These are phyloP conservation scores for Hyphantria cunea DNA, from an alignment of 1,140 invertebrate genomes.

Conservation along the genomic window DNA sequence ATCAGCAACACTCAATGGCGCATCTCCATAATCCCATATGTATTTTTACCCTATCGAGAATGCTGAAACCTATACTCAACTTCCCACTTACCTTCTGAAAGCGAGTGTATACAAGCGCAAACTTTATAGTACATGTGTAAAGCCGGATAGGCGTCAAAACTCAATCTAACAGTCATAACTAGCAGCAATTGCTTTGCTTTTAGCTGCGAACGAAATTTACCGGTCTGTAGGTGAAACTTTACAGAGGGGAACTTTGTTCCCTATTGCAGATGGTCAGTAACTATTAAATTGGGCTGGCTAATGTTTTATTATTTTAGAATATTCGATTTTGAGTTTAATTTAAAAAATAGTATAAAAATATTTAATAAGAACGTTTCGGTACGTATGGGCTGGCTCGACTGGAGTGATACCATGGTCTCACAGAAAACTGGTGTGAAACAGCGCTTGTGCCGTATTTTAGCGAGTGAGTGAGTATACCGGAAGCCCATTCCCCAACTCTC, in stretches of 20 bases:
- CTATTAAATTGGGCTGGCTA: slow-evolving; percentile 39
- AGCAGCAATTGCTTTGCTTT: slow-evolving; percentile 38
- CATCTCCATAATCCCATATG: too few relatives aligned
- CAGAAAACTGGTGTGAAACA: too few relatives aligned
- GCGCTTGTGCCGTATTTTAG: too few relatives aligned
- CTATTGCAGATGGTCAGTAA: slow-evolving; percentile 36
- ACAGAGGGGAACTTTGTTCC: slow-evolving; percentile 36
- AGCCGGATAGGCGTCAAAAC: slow-evolving; percentile 26
- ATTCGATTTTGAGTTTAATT: background rate
- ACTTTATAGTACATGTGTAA: background rate
- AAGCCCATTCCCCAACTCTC: too few relatives aligned
- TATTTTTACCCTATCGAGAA: too few relatives aligned
- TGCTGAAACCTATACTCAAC: too few relatives aligned
- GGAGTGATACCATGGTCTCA: too few relatives aligned
- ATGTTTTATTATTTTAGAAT: slow-evolving; percentile 7
- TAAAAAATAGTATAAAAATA: slow-evolving; percentile 2
- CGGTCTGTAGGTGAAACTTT: slow-evolving; percentile 29
- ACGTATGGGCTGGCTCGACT: too few relatives aligned
- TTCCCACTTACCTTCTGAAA: background rate
- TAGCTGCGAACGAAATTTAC: slow-evolving; percentile 37
- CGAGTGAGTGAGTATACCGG: too few relatives aligned
- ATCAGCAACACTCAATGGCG: too few relatives aligned
- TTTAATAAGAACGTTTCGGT: too few relatives aligned
- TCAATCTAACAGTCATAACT: slow-evolving; percentile 42
- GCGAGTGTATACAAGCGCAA: background rate